Evolutionary conservation across 2,797 vertebrate genomes (phyloP), one percentile per base, ranked within the genome.

Genomic region (Melanotaenia nigrans): DNA sequence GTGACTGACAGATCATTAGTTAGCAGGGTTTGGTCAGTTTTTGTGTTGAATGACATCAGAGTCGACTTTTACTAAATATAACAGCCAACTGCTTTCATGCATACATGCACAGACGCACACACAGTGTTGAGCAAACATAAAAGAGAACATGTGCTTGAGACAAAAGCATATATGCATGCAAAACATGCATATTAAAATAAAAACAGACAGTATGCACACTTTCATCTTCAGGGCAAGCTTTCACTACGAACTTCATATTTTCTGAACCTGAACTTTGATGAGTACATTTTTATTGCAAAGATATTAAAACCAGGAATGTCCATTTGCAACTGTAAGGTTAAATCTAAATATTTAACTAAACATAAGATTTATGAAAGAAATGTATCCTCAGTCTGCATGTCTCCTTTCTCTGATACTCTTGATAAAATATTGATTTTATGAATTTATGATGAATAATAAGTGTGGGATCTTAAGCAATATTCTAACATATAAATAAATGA

Each of bases 1-100:
- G 35, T 87, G 86, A 90, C 78, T 90, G 90, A 90, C 89, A 82
- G 85, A 73, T 33, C 75, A 88, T 92, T 85, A 87, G 83, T 90
- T 86, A 87, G 81, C 75, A 69, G 81, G 87, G 89, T 81, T 91
- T 65, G 89, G 87, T 83, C 87, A 77, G 60, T 78, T 54, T n/a
- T 69, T 68, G 68, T 75, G 81, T 85, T 89, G 85, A 84, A 83
- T 89, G 85, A 85, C 69, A 67, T 91, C 81, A 87, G 70, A 63
- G 40, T 64, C 56, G 78, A 85, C 66, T 85, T 51, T 64, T 38
- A 20, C 81, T 81, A 82, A 87, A 91, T 84, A 83, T 87, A 88
- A 79, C 82, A 55, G 72, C 71, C 69, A 68, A 78, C 59, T 84
- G 83, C 56, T 56, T 58, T 45, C 61, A 57, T 35, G 59, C 69